Conservation (phyloP, 1,140 invertebrate species). For the Zaprionus ghesquierei region DNA sequence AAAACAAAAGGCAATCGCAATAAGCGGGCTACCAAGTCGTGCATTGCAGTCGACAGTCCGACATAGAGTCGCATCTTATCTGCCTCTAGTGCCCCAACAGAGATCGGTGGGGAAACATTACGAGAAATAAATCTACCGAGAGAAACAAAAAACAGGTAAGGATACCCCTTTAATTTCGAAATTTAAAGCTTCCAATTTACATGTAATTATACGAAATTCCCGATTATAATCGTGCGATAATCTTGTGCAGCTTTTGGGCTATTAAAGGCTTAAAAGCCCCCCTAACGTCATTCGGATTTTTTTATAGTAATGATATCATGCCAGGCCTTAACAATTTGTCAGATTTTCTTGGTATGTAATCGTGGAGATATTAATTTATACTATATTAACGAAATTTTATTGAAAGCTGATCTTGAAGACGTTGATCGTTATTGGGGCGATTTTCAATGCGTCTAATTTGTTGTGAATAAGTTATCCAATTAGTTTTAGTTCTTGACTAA, state of each 20-base stretch:
- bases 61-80: not conserved
- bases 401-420: too few relatives aligned
- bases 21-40: not conserved
- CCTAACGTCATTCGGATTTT: not conserved
- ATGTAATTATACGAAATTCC: not conserved
- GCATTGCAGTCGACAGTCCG: too few relatives aligned
- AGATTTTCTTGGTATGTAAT: not conserved
- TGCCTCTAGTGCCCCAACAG: not conserved
- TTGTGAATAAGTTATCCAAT: not conserved
- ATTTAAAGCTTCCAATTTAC: not conserved
- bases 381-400: too few relatives aligned
- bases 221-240: not conserved
- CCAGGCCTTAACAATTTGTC: not conserved
- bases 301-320: slow-evolving; percentile 21
- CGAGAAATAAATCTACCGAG: not conserved
- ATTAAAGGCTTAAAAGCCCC: not conserved
- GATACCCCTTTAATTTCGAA: not conserved
- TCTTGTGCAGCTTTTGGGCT: not conserved
- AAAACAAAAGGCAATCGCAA: not conserved
- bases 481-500: not conserved
- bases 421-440: not conserved
- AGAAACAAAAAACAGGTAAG: not conserved
- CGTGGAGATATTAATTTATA: not conserved
- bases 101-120: not conserved
- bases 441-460: too few relatives aligned